phyloP scores from a whole-genome alignment of 2,888 invertebrate genomes.

The Halictus quadricinctus region DNA sequence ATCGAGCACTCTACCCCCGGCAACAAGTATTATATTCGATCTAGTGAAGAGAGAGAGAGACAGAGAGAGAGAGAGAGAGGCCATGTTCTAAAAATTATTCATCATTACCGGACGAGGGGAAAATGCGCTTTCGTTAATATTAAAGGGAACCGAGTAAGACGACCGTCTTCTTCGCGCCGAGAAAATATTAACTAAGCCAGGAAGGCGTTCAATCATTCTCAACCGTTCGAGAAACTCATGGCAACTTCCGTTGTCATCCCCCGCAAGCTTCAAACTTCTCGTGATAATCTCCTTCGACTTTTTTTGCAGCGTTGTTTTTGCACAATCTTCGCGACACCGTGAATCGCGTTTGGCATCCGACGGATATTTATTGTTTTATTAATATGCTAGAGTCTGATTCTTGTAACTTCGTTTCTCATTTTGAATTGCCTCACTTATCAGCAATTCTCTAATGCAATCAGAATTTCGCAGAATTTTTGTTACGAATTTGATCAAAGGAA shows the following conservation, averaged over 20 bases:
- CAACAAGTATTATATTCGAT: conserved; percentile 7
- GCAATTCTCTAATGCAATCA: too few species aligned
- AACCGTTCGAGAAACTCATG: neutral
- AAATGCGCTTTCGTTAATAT: neutral
- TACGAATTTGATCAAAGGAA: too few species aligned
- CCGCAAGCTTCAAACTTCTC: neutral
- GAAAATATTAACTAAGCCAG: neutral
- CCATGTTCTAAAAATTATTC: conserved; percentile 2
- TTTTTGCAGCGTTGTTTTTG: neutral
- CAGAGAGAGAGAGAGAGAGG: neutral
- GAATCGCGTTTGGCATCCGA: neutral
- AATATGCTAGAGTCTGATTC: too few species aligned
- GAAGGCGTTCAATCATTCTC: neutral
- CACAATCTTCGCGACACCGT: neutral
- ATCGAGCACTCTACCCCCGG: conserved; percentile 38
- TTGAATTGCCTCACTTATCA: too few species aligned
- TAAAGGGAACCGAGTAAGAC: neutral
- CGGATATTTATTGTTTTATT: too few species aligned
- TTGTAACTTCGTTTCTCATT: too few species aligned
- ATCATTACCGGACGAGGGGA: neutral
- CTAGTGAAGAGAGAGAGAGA: neutral
- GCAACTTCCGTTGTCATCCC: neutral
- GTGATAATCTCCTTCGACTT: neutral
- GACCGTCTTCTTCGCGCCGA: neutral
- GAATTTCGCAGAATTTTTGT: too few species aligned